Conservation (phyloP, 1,140 invertebrate genomes). For the Carposina sasakii region DNA sequence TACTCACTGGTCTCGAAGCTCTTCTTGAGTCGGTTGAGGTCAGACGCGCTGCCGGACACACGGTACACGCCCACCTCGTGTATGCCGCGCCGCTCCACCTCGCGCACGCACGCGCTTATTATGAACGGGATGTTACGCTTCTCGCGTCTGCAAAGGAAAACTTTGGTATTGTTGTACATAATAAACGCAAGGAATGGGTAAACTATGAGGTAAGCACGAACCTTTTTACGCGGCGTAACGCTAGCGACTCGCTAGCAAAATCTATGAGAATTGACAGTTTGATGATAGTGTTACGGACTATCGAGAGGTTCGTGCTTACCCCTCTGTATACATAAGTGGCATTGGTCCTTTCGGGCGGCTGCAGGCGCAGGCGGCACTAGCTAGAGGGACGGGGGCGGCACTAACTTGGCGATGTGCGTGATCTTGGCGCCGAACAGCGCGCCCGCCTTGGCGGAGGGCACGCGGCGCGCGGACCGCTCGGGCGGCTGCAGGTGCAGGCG, state of each 20-base stretch:
- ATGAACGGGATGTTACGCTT: constrained; percentile 92
- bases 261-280: too few species aligned
- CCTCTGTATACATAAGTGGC: too few species aligned
- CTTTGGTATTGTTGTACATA: not conserved
- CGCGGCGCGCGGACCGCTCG: constrained; percentile 83
- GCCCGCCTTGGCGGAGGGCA: constrained; percentile 86
- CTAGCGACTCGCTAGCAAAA: too few species aligned
- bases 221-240: too few species aligned
- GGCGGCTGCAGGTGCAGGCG: constrained; percentile 83
- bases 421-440: constrained; percentile 91
- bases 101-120: constrained; percentile 89
- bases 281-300: too few species aligned
- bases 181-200: too few species aligned
- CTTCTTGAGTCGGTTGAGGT: constrained; percentile 92
- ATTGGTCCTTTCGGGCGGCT: constrained; percentile 87
- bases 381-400: too few species aligned
- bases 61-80: constrained; percentile 95
- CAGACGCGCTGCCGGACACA: constrained; percentile 95
- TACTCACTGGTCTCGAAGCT: constrained; percentile 93
- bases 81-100: constrained; percentile 92
- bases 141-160: constrained; percentile 78
- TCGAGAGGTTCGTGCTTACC: too few species aligned
- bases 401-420: constrained; percentile 89
- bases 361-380: constrained; percentile 81
- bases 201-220: too few species aligned